Evolutionary conservation across 2,113 vertebrate genomes (phyloP).

Genomic region (Tiliqua scincoides): DNA sequence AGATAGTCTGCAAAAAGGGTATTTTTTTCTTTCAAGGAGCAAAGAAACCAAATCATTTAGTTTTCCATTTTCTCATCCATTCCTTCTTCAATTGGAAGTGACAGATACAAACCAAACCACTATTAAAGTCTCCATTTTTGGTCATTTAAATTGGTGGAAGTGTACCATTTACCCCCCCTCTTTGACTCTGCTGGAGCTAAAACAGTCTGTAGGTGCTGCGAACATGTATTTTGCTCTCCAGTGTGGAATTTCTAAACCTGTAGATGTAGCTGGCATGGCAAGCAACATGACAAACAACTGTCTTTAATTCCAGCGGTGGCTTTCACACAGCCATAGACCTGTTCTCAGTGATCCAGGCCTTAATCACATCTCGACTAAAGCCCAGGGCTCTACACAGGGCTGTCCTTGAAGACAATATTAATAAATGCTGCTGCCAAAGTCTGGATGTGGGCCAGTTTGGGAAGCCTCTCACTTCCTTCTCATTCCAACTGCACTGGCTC

Average conservation of each 20-base stretch:
- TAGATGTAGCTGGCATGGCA: background rate
- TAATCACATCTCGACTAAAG: too few species aligned
- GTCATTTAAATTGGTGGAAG: background rate
- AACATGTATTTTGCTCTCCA: background rate
- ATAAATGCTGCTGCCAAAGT: too few species aligned
- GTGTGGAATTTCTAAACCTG: background rate
- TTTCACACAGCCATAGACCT: too few species aligned
- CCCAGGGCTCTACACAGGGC: too few species aligned
- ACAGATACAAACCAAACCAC: background rate
- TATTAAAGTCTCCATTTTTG: background rate
- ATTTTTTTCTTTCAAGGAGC: constrained; percentile 24
- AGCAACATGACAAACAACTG: background rate
- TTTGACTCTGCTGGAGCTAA: background rate
- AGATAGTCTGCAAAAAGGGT: constrained; percentile 37
- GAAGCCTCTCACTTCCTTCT: too few species aligned
- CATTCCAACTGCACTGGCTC: too few species aligned
- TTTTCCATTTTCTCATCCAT: background rate
- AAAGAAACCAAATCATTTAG: background rate
- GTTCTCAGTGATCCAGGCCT: too few species aligned
- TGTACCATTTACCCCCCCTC: background rate
- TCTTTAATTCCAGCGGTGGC: background rate
- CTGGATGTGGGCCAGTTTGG: too few species aligned
- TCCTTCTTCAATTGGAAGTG: constrained; percentile 31
- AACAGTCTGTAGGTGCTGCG: background rate
- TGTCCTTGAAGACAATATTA: too few species aligned